Evolutionary conservation across 2,797 vertebrate genomes (phyloP), one percentile per base, ranked within the genome.

Genomic region (Artibeus jamaicensis): DNA sequence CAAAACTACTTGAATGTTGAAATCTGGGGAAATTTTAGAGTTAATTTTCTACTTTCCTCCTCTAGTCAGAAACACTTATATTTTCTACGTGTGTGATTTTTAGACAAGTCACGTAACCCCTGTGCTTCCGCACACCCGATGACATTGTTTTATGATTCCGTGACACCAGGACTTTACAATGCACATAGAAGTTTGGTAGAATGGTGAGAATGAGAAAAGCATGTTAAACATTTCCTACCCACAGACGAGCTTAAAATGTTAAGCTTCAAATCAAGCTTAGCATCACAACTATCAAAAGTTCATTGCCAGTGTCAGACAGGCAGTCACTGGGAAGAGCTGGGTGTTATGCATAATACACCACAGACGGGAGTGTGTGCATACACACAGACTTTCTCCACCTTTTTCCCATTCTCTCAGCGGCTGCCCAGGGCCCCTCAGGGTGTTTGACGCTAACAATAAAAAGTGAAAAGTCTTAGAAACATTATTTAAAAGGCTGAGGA

Each of bases 31-130:
- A 67, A 91, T 1, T 68, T 59, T 73, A 39, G 16, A 55, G n/a
- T 15, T 84, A 71, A 26, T 95, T 85, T 88, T 88, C 32, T 85
- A n/a, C 3, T 85, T 88, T 96, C 83, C 14, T 76, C 18, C 48
- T 84, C 50, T 14, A 93, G 37, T 82, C 22, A 71, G 59, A 96
- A 89, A 50, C 4, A 50, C 55, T 86, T 79, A 57, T 71, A 88
- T 81, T 76, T 88, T 88, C 59, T 85, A 34, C 46, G 5, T 70
- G 16, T n/a, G 37, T 67, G n/a, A 86, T 50, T 89, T 89, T 70
- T 70, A 46, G 48, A 78, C 21, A 84, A 74, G 21, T 44, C 59
- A 53, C 26, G 22, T 94, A 74, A 82, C 21, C 46, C 39, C 24
- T 71, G 37, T 14, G 48, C 37, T 29, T 79, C 7, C 70, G 5